These are phyloP conservation scores for Zhuqinia jingwanae DNA, from an alignment of 2,888 invertebrate genomes.

Conservation along the genomic window DNA sequence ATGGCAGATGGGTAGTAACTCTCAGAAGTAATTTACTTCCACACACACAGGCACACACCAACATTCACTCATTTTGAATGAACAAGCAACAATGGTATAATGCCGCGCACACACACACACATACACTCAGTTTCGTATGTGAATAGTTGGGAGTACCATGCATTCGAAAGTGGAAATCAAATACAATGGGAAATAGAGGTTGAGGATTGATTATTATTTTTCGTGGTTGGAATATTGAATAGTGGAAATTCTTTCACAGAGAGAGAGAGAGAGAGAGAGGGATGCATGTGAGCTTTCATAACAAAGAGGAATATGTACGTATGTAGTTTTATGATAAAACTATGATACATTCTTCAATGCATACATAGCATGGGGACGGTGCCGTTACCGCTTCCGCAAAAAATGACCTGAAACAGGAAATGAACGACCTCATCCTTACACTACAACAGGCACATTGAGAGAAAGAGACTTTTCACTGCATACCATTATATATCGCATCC, in stretches of 20 bases:
- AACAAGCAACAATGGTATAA: slow-evolving; percentile 19
- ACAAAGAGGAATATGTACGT: no score
- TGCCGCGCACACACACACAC: background rate
- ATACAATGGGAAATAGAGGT: slow-evolving; percentile 67
- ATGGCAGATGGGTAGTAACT: slow-evolving; percentile 41
- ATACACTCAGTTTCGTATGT: background rate
- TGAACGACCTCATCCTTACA: background rate
- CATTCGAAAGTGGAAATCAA: slow-evolving; percentile 59
- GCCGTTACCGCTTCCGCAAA: background rate
- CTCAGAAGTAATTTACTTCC: slow-evolving; percentile 48
- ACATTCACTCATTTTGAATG: slow-evolving; percentile 6
- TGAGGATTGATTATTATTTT: slow-evolving; percentile 69
- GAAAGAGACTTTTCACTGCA: no score
- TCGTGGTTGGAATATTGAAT: slow-evolving; percentile 69
- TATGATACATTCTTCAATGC: no score
- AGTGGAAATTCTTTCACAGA: slow-evolving; percentile 15
- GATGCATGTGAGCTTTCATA: no score
- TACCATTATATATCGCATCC: background rate
- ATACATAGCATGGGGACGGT: no score
- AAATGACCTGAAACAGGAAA: background rate
- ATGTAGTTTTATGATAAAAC: no score
- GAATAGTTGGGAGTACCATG: background rate
- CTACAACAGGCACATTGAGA: background rate
- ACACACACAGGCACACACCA: background rate
- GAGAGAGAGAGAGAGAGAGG: no score